Conservation (phyloP, 2,797 vertebrate species). For the Monodelphis domestica region DNA sequence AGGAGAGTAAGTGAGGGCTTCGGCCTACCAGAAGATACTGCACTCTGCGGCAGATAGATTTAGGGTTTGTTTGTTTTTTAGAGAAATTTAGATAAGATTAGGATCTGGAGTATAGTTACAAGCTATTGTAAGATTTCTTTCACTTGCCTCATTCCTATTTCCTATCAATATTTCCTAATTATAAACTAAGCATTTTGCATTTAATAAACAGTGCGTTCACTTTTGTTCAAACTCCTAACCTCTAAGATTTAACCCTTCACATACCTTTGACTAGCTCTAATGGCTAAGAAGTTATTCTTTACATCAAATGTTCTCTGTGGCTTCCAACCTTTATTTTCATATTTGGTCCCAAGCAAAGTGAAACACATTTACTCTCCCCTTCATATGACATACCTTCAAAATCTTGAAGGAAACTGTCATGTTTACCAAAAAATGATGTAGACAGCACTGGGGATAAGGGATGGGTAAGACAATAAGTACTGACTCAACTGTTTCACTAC, state of each 20-base stretch:
- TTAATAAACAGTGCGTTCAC: too few relatives aligned
- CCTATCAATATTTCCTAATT: too few relatives aligned
- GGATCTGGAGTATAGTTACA: too few relatives aligned
- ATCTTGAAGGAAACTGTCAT: background rate
- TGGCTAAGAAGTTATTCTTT: background rate
- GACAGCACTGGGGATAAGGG: background rate
- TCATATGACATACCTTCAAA: background rate
- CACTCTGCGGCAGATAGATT: too few relatives aligned
- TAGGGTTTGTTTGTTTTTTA: too few relatives aligned
- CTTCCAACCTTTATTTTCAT: background rate
- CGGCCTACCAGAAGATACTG: too few relatives aligned
- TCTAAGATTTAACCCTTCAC: background rate
- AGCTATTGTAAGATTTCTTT: too few relatives aligned
- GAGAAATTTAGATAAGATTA: too few relatives aligned
- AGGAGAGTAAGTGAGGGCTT: too few relatives aligned
- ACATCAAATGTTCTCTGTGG: background rate
- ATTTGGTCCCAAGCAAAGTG: background rate
- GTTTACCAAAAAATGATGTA: background rate
- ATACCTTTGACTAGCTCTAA: background rate
- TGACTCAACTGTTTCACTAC: background rate
- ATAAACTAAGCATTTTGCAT: too few relatives aligned
- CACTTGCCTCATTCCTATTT: too few relatives aligned
- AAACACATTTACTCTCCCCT: background rate
- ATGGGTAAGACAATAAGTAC: background rate
- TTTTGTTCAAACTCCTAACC: too few relatives aligned